phyloP scores from a whole-genome alignment of 2,888 invertebrate species.

The Petrolisthes cinctipes region DNA sequence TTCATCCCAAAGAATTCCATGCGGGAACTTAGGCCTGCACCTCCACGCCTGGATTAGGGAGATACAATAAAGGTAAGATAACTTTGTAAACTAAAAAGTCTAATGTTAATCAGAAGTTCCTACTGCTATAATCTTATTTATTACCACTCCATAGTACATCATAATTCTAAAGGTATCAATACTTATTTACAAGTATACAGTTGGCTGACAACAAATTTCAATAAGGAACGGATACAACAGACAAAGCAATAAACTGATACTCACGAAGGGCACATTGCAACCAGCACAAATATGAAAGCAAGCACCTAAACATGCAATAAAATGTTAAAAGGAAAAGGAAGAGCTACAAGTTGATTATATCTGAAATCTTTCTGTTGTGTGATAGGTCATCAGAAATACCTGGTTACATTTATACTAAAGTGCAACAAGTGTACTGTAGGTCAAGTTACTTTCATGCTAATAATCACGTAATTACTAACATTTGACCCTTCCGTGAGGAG shows the following conservation, averaged over 20 bases:
- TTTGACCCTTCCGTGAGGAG: slow-evolving; percentile 62
- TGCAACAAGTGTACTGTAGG: slow-evolving; percentile 12
- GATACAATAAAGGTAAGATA: neutral
- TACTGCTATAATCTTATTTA: neutral
- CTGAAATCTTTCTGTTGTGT: slow-evolving; percentile 21
- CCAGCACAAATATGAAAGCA: neutral
- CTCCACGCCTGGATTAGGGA: slow-evolving; percentile 53
- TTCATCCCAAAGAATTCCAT: slow-evolving; percentile 62
- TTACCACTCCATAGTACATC: neutral
- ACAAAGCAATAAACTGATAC: neutral
- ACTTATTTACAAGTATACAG: neutral
- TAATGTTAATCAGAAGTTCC: neutral
- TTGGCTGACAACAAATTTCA: neutral
- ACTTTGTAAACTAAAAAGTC: neutral
- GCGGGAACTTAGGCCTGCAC: slow-evolving; percentile 59
- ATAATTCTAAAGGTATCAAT: neutral
- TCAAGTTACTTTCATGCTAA: slow-evolving; percentile 21
- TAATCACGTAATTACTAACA: slow-evolving; percentile 61
- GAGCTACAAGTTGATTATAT: slow-evolving; percentile 6
- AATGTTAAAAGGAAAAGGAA: neutral
- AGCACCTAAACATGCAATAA: neutral
- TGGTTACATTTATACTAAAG: slow-evolving; percentile 3
- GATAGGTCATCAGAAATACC: neutral
- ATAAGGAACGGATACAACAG: neutral
- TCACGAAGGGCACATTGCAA: neutral